A percentile compares a stretch with the other conserved stretches of the same genome.
phyloP scores from a whole-genome alignment of 2,797 vertebrate genomes.

The Sorex maritimensis region DNA sequence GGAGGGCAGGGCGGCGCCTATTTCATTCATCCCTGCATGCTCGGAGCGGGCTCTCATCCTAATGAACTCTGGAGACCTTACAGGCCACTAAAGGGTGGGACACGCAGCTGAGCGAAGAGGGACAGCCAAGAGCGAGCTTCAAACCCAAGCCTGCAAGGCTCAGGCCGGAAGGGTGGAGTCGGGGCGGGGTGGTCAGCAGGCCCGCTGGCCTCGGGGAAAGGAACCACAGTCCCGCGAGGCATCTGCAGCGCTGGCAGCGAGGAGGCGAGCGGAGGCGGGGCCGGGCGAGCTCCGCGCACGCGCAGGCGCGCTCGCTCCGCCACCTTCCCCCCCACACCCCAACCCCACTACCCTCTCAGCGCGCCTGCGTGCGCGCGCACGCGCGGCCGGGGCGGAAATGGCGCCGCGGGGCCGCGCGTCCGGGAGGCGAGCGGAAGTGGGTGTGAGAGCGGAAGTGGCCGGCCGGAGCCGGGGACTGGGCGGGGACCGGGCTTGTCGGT shows the following conservation, averaged over 20 bases:
- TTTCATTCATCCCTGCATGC: not conserved
- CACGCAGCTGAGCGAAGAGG: too few species aligned
- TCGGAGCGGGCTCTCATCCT: too few species aligned
- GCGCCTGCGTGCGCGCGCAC: constrained; percentile 25
- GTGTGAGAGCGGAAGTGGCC: constrained; percentile 89
- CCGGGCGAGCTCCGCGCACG: not conserved
- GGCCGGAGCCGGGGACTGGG: constrained; percentile 85
- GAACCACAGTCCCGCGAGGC: too few species aligned
- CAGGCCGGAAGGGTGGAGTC: not conserved
- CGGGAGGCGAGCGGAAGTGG: constrained; percentile 88
- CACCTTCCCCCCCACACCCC: too few species aligned
- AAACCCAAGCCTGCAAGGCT: not conserved
- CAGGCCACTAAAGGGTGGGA: too few species aligned
- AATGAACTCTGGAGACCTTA: too few species aligned
- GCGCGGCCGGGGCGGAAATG: constrained; percentile 79
- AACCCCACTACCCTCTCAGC: accelerated
- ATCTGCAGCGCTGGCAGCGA: too few species aligned
- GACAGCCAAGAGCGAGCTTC: not conserved
- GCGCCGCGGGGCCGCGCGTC: constrained; percentile 81
- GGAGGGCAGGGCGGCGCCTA: not conserved
- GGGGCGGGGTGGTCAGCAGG: too few species aligned
- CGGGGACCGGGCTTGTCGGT: constrained; percentile 83
- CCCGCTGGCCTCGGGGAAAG: not conserved
- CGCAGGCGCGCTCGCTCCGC: not conserved
- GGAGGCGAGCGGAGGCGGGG: accelerated